Base-by-base conservation (phyloP, 2,888 invertebrate genomes). In the Thyatira batis region DNA sequence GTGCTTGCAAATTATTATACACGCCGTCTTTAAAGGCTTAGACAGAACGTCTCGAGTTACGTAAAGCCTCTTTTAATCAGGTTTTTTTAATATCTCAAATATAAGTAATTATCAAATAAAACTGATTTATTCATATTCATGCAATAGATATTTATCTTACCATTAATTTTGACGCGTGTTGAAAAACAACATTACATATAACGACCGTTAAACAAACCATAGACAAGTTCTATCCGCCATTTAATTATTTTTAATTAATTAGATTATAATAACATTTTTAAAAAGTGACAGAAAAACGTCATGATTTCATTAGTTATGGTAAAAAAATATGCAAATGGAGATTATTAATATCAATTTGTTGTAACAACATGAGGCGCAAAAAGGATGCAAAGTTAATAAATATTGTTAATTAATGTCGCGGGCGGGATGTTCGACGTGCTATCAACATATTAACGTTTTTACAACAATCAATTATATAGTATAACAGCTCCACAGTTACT, bases 1-100 rank as follows among this genome's bases (percentile, higher is more conserved):
- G 48, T 48, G 48, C 48, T 27, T 48, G 48, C 73, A 67, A 51
- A 55, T 49, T 52, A 30, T 50, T 52, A 51, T 63, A 61, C 55
- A 52, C 55, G 28, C 13, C 25, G 25, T 25, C 4, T 46, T 46
- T 21, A 13, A 46, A 46, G 25, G 20, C 25, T 46, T 13, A 23
- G 23, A 46, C 23, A 46, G 23, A 46, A 25, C 13, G 39, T 8
- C n/a, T 39, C 5, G 33, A 17, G 39, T 39, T 39, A 17, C 17
- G 39, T 8, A 39, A n/a, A n/a, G n/a, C n/a, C n/a, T n/a, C n/a
- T n/a, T n/a, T n/a, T n/a, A n/a, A n/a, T n/a, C n/a, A n/a, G n/a
- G n/a, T n/a, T n/a, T n/a, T n/a, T n/a, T n/a, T n/a, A n/a, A n/a
- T n/a, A n/a, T n/a, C n/a, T n/a, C n/a, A n/a, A n/a, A n/a, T n/a